These are phyloP conservation scores for Petrocephalus microphthalmus DNA, from an alignment of 2,113 vertebrate species.

Conservation along the genomic window DNA sequence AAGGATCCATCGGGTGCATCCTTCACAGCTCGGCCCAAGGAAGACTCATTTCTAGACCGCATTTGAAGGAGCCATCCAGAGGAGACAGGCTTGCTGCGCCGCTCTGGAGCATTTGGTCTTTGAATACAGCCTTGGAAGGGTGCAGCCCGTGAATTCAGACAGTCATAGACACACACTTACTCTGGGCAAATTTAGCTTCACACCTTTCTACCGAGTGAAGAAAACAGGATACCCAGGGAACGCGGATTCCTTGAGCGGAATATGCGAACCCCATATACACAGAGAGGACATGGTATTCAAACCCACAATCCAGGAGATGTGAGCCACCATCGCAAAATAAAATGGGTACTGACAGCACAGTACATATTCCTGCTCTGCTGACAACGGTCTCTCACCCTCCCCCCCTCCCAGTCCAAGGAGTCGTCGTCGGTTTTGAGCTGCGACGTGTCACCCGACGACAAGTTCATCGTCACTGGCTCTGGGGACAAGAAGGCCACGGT, in stretches of 20 bases:
- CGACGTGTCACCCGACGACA: constrained; percentile 71
- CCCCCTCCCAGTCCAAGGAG: constrained; percentile 68
- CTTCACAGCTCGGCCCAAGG: background rate
- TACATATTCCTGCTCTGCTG: background rate
- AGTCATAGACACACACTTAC: background rate
- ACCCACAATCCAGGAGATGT: background rate
- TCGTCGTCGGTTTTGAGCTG: constrained; percentile 72
- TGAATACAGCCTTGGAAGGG: background rate
- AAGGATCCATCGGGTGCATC: background rate
- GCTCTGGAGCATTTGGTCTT: background rate
- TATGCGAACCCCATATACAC: background rate
- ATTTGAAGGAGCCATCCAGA: background rate
- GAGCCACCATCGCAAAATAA: background rate
- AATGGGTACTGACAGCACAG: background rate
- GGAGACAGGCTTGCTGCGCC: background rate
- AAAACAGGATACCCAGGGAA: background rate
- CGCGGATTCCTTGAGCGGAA: background rate
- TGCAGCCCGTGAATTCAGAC: background rate
- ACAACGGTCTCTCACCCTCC: background rate
- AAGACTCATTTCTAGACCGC: background rate
- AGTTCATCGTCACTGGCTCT: constrained; percentile 75
- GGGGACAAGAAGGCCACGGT: constrained; percentile 78
- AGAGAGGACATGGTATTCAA: background rate
- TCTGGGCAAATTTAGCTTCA: background rate
- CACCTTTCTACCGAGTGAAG: background rate